Percentiles rank a stretch among this genome's conserved stretches.
Conservation (phyloP, 2,113 vertebrate genomes). For the Cottus gobio region DNA sequence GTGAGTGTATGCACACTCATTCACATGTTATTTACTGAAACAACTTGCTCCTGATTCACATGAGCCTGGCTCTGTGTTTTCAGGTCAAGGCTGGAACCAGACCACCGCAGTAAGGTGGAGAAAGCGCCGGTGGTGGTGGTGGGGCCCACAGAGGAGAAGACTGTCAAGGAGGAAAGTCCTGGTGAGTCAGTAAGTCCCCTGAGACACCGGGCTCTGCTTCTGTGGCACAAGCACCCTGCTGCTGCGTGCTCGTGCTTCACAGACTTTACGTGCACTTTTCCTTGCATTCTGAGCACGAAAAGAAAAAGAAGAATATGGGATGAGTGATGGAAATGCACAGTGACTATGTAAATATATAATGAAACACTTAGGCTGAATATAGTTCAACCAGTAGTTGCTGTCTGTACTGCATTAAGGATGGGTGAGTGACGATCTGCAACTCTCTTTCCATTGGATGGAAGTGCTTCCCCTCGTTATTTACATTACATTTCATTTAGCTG, state of each 20-base stretch:
- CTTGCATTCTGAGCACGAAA: background rate
- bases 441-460: background rate
- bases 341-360: too few relatives aligned
- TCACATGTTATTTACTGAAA: too few relatives aligned
- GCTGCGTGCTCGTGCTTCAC: background rate
- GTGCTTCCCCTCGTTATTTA: background rate
- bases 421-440: background rate
- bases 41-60: background rate
- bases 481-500: conserved; percentile 11
- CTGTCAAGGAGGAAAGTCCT: conserved; percentile 81
- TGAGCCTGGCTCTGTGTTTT: conserved; percentile 28
- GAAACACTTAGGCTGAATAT: background rate
- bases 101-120: conserved; percentile 80
- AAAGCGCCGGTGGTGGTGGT: conserved; percentile 38
- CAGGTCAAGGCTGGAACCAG: conserved; percentile 92
- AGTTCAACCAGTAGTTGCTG: background rate
- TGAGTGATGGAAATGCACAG: background rate
- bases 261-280: background rate
- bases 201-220: background rate
- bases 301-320: background rate
- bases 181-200: conserved; percentile 75
- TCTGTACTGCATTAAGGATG: background rate
- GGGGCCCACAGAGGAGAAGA: conserved; percentile 82
- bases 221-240: background rate
- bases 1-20: conserved; percentile 82